Conservation (phyloP, 2,113 vertebrate genomes). For the Pelobates fuscus region DNA sequence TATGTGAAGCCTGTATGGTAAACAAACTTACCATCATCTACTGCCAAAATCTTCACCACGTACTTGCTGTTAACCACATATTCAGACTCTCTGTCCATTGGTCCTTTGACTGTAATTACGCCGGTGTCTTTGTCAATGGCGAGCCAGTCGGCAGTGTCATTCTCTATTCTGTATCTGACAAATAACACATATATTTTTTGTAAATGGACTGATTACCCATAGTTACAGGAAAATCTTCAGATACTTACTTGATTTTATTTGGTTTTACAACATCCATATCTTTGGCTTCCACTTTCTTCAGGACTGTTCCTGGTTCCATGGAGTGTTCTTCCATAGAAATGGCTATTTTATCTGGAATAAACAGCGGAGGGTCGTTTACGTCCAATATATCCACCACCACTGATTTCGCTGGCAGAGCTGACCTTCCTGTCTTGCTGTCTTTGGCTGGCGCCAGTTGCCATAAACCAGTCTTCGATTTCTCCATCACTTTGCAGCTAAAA, state of each 20-base stretch:
- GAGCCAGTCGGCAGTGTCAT: constrained; percentile 30
- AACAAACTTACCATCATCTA: constrained; percentile 34
- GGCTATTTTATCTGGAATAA: constrained; percentile 5
- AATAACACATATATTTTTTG: not conserved
- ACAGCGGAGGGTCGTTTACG: constrained; percentile 24
- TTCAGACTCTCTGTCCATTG: constrained; percentile 31
- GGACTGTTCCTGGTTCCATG: not conserved
- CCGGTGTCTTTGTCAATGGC: constrained; percentile 26
- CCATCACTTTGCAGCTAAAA: constrained; percentile 11
- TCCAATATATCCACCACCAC: constrained; percentile 11
- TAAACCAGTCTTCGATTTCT: not conserved
- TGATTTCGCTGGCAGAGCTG: too few species aligned
- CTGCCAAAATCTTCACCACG: constrained; percentile 14
- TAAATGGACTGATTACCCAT: not conserved
- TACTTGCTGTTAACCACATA: constrained; percentile 30
- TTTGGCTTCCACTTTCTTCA: constrained; percentile 10
- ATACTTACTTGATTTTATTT: constrained; percentile 45
- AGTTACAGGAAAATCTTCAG: not conserved
- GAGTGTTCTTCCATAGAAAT: constrained; percentile 16
- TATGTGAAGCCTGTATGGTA: too few species aligned
- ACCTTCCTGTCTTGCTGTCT: not conserved
- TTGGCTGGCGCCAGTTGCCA: constrained; percentile 4
- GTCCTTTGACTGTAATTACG: constrained; percentile 5
- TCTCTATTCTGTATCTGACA: constrained; percentile 14
- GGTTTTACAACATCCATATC: constrained; percentile 26